Base-by-base conservation (phyloP, 1,140 invertebrate species). In the Bombus superbus region DNA sequence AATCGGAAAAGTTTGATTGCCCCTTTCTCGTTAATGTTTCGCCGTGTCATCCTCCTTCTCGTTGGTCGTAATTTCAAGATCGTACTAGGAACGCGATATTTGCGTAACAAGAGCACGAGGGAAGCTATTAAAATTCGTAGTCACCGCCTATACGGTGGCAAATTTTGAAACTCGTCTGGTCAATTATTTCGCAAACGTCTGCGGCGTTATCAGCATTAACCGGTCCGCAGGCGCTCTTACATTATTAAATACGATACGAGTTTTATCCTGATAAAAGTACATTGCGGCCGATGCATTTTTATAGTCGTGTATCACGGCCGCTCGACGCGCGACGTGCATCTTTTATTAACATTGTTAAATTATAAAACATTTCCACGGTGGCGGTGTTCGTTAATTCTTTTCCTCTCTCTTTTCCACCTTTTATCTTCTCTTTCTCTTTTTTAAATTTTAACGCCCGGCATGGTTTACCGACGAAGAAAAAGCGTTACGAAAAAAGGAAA, bases 271-370 rank as follows among this genome's bases (percentile, higher is more conserved):
- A 85, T 84, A 59, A 88, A 87, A 53, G 71, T 68, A 66, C 75
- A 69, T 68, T 68, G 28, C 64, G 62, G 35, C 57, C 81, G 69
- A 42, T 74, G 53, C 25, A 18, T 78, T 87, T 85, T 75, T 72
- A 76, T 32, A 81, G 53, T 57, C 62, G 59, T 71, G 73, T 64
- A 87, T 79, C 87, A 83, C 75, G 64, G 28, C 38, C 76, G 66
- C 44, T 44, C 68, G 69, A 22, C 32, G 79, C 80, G 38, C n/a
- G 38, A 78, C 81, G 71, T 80, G 64, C 86, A 76, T 85, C 83
- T 79, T 88, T 88, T 89, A 88, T 89, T 88, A 89, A 88, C 75
- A 81, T 35, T 72, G 76, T 88, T 87, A 66, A 40, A 57, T 87
- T 81, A 72, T 72, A 80, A 88, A 81, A 76, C 81, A 80, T 88